Base-by-base conservation (phyloP, 1,140 invertebrate species). In the Drosophila novamexicana region DNA sequence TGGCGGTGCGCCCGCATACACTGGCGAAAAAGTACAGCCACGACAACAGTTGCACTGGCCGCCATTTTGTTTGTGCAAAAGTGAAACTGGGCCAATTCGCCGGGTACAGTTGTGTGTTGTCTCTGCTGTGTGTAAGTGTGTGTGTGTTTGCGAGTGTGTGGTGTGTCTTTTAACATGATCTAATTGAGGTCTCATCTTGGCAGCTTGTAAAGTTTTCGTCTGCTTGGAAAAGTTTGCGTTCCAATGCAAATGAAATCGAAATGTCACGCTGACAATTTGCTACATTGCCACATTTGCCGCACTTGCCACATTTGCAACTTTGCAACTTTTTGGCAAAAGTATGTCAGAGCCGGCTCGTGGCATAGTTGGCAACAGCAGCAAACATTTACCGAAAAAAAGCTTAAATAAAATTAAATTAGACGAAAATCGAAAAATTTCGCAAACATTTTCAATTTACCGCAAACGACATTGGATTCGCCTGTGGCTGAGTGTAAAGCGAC, bases 41-140 rank as follows among this genome's bases (percentile, higher is more conserved):
- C 85, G 84, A 78, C 84, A 89, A 89, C 84, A 89, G 84, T 89
- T 90, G 80, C 84, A 89, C 56, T 70, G 74, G 77, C 84, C 80
- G 83, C 83, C 83, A 86, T 88, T 88, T 86, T 88, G 84, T 77
- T 80, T 76, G 69, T 71, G 69, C 57, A 68, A 70, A 81, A 66
- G 61, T 67, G 63, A 88, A 86, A 86, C 83, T 86, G 86, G 83
- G 83, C 79, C 83, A 86, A 79, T 83, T 82, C 84, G 82, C 82
- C 82, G 83, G 81, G 82, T 75, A 75, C 73, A 75, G 73, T 75
- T 75, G 72, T 69, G 66, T 69, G 64, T 57, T 18, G 36, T 32
- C 37, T n/a, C 57, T 12, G 36, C 16, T 45, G 22, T 45, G 16
- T 50, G 29, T 34, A 16, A 9, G 22, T 39, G 12, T 36, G 7